A percentile compares a stretch with the other conserved stretches of the same genome.
phyloP scores from a whole-genome alignment of 2,797 vertebrate species.

The Dendrocincla fuliginosa region DNA sequence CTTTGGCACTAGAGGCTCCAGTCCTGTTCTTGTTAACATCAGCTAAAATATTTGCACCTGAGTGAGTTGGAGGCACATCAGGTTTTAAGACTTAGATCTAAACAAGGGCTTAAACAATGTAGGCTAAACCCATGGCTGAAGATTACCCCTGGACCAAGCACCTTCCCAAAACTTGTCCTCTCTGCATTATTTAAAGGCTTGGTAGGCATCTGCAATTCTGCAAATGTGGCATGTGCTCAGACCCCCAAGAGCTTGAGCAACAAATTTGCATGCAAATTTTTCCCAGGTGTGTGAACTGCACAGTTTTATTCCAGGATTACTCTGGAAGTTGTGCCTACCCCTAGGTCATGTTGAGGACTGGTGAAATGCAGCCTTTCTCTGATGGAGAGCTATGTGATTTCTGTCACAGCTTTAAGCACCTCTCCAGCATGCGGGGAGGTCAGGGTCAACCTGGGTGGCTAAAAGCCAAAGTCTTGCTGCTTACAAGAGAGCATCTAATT shows the following conservation, averaged over 20 bases:
- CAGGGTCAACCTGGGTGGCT: neutral
- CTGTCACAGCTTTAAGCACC: neutral
- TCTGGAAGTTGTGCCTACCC: neutral
- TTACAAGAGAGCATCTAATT: neutral
- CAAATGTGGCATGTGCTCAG: neutral
- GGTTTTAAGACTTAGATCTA: neutral
- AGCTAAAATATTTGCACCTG: neutral
- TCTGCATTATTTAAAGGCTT: neutral
- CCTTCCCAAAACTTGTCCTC: neutral
- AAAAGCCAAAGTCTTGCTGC: neutral
- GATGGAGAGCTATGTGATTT: neutral
- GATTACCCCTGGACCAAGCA: neutral
- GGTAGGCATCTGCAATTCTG: neutral
- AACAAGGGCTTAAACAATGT: neutral
- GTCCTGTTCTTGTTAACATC: neutral
- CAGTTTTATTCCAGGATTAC: neutral
- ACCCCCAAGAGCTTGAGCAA: neutral
- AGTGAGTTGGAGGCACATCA: neutral
- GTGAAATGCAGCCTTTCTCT: neutral
- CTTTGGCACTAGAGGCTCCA: neutral
- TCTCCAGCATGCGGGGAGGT: neutral
- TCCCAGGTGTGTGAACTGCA: neutral
- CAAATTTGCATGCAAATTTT: neutral
- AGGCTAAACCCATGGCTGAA: neutral
- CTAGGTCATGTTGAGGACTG: accelerated